These are phyloP conservation scores for Ctenomys sociabilis DNA, from an alignment of 2,113 vertebrate species.

Conservation along the genomic window DNA sequence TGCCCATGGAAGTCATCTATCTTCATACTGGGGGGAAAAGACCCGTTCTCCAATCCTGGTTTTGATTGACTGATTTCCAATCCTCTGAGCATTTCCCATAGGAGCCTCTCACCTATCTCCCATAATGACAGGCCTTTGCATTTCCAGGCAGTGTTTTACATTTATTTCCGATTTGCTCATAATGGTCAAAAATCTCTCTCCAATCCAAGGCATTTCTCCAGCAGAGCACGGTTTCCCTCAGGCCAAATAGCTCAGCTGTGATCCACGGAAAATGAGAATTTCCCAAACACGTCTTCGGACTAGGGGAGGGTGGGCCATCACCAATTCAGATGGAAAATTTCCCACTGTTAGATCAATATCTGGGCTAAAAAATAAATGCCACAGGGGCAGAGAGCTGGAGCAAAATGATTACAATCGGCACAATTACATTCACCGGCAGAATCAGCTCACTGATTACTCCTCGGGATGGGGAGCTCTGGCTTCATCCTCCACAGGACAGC, in stretches of 20 bases:
- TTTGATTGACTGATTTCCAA: slow-evolving; percentile 83
- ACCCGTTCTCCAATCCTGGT: slow-evolving; percentile 57
- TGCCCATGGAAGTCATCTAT: slow-evolving; percentile 79
- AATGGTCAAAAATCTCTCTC: slow-evolving; percentile 82
- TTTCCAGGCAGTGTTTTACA: slow-evolving; percentile 83
- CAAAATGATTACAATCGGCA: slow-evolving; percentile 80
- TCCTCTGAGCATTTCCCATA: slow-evolving; percentile 77
- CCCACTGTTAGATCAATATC: slow-evolving; percentile 83
- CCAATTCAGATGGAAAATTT: slow-evolving; percentile 81
- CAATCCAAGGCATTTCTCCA: slow-evolving; percentile 78
- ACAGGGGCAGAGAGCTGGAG: slow-evolving; percentile 79
- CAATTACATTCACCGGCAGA: slow-evolving; percentile 76
- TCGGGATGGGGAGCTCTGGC: slow-evolving; percentile 37
- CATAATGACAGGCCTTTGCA: slow-evolving; percentile 81
- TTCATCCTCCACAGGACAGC: slow-evolving; percentile 57
- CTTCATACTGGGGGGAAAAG: slow-evolving; percentile 71
- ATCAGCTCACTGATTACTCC: slow-evolving; percentile 71
- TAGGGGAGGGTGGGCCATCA: slow-evolving; percentile 74
- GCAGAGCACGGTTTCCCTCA: slow-evolving; percentile 77
- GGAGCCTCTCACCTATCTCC: slow-evolving; percentile 81
- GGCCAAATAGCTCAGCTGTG: slow-evolving; percentile 83
- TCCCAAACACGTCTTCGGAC: slow-evolving; percentile 73
- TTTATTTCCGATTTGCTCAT: slow-evolving; percentile 83
- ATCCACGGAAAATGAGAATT: slow-evolving; percentile 84
- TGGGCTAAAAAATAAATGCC: slow-evolving; percentile 80